These are phyloP conservation scores for Rhynchophorus ferrugineus DNA, from an alignment of 1,140 invertebrate species.

Conservation along the genomic window DNA sequence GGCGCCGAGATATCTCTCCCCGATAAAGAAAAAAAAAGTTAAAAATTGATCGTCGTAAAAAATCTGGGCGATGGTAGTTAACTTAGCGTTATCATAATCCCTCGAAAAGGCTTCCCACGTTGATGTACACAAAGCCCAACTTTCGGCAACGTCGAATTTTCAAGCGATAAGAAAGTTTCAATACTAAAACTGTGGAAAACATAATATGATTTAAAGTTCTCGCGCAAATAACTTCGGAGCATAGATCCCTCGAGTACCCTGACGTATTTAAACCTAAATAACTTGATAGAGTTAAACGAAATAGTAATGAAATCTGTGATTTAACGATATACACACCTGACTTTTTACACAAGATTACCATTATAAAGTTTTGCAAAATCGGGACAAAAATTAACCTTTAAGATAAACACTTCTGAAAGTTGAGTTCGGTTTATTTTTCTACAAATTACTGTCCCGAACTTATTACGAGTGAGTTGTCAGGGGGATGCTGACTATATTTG, in stretches of 20 bases:
- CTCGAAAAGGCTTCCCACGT: neutral
- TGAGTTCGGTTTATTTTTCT: slow-evolving; percentile 5
- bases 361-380: slow-evolving; percentile 18
- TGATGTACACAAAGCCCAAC: neutral
- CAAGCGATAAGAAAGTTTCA: neutral
- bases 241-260: neutral
- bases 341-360: slow-evolving; percentile 11
- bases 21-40: neutral
- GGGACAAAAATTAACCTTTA: slow-evolving; percentile 12
- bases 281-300: neutral
- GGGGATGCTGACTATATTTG: slow-evolving; percentile 19
- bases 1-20: neutral
- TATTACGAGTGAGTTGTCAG: slow-evolving; percentile 18
- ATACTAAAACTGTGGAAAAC: neutral
- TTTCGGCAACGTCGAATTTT: neutral
- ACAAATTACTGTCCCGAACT: slow-evolving; percentile 14
- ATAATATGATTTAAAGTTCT: slow-evolving; percentile 2
- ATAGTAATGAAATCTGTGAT: neutral
- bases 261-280: slow-evolving; percentile 1
- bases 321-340: neutral
- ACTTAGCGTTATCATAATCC: neutral
- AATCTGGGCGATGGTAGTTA: neutral
- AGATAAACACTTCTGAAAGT: slow-evolving; percentile 11
- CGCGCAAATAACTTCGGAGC: neutral
- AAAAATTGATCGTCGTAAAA: neutral